A percentile compares a stretch with the other conserved stretches of the same genome.
phyloP scores from a whole-genome alignment of 1,140 invertebrate species.

The Laodelphax striatellus region DNA sequence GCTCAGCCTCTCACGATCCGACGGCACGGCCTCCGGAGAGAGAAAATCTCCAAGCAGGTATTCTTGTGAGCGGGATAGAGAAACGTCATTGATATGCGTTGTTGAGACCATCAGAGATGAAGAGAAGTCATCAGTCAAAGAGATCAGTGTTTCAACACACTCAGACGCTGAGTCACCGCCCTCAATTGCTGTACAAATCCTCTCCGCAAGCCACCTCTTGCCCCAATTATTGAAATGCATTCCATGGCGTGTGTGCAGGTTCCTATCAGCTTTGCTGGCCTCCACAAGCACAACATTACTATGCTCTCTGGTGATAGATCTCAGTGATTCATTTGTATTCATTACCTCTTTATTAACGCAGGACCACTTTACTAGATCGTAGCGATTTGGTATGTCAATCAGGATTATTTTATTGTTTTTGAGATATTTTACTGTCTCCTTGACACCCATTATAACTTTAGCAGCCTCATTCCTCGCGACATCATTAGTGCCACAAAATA shows the following conservation, averaged over 20 bases:
- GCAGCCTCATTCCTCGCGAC: background rate
- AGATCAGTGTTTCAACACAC: too few species aligned
- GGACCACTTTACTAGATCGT: slow-evolving; percentile 5
- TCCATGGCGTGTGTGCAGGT: slow-evolving; percentile 6
- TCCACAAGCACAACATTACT: slow-evolving; percentile 7
- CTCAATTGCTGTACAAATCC: too few species aligned
- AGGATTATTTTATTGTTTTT: slow-evolving; percentile 6
- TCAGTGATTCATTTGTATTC: slow-evolving; percentile 1
- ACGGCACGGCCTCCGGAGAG: too few species aligned
- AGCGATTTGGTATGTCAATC: slow-evolving; percentile 2
- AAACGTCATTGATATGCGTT: too few species aligned
- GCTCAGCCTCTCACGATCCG: too few species aligned
- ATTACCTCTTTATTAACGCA: slow-evolving; percentile 10
- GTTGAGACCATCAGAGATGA: too few species aligned
- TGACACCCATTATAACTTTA: background rate
- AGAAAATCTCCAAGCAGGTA: too few species aligned
- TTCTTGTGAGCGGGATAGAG: too few species aligned
- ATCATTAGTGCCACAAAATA: slow-evolving; percentile 1
- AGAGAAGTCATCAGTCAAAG: too few species aligned
- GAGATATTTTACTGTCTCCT: background rate
- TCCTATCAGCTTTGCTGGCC: slow-evolving; percentile 3
- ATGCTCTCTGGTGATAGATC: background rate
- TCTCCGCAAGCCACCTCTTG: slow-evolving; percentile 5
- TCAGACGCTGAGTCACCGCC: too few species aligned
- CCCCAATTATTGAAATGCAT: slow-evolving; percentile 5